Base-by-base conservation (phyloP, 2,888 invertebrate genomes). In the Thyatira batis region DNA sequence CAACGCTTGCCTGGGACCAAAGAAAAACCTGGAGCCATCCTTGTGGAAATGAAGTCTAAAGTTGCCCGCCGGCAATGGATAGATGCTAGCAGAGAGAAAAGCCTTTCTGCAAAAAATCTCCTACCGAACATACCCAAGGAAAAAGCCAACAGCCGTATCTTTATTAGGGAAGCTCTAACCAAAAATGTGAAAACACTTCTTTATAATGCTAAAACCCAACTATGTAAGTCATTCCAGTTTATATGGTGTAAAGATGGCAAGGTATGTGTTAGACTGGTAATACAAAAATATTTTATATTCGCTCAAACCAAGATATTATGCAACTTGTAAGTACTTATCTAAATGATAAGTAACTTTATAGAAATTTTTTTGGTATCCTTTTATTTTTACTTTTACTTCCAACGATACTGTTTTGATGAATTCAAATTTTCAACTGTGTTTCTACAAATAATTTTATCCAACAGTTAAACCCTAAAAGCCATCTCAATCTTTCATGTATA, bases 181-280 rank as follows among this genome's bases (percentile, higher is more conserved):
- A 63, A 69, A 39, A 43, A 54, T 50, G 5, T 52, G 0, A 69
- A 65, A 58, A 58, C 64, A 3, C 43, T 65, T 21, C 33, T 65
- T 50, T 68, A 59, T 49, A 51, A 57, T 20, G 57, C 61, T 13
- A 65, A 62, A 33, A 54, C 30, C 10, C 49, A 57, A 17, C 27
- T 67, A 43, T 17, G 49, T 27, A 53, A 39, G 13, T 52, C 53
- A 6, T 60, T 21, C 54, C 53, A 69, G 48, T 66, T 58, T 54
- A 48, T 66, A 17, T 69, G 66, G 65, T 61, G 58, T 44, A 66
- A 63, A 45, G 55, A 65, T 44, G 65, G 61, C 11, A 62, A 58
- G 30, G 56, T 68, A 3, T 64, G 51, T 57, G 62, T 46, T 20
- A 56, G 63, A 54, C 20, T 23, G 11, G 33, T 17, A 61, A 50